Base-by-base conservation (phyloP, 2,113 vertebrate genomes). In the Ceratotherium simum region DNA sequence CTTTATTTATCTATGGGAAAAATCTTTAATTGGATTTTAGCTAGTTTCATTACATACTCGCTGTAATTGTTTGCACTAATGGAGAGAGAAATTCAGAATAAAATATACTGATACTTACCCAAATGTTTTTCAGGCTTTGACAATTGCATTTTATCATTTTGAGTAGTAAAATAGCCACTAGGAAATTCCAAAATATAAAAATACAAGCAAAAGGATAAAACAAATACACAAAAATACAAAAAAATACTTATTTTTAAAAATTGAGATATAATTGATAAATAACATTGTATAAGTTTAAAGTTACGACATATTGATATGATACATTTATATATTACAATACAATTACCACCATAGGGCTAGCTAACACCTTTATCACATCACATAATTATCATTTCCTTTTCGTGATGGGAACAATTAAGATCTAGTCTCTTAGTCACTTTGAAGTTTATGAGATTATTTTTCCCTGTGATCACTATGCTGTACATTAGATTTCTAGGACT, bases 1-100 rank as follows among this genome's bases (percentile, higher is more conserved):
- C 23, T 16, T 95, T 31, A 79, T 25, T 7, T 25, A 48, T 31
- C 39, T 54, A 23, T 64, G 9, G 4, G n/a, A 93, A 93, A 94
- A 88, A 76, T 7, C 0, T 1, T 62, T 81, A 87, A 51, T 31
- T 85, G 2, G 0, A 72, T 94, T 97, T 97, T 91, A 62, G 8
- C 86, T 9, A 62, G 87, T 97, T 95, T 62, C 7, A 54, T 95
- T 97, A 93, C 51, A 13, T 64, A 79, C 73, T 82, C 2, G 62
- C 2, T 64, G 10, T 8, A 90, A 95, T 95, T 92, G 8, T 84
- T 96, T 96, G 16, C 29, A 82, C 33, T 29, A 73, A 51, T 96
- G 87, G 6, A 70, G 27, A 80, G n/a, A 39, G 79, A 95, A 48
- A 70, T 82, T 69, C 94, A 92, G 54, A 97, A 98, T 39, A 76